A percentile compares a stretch with the other conserved stretches of the same genome.
phyloP scores from a whole-genome alignment of 2,888 invertebrate species.

The Leptothorax acervorum region DNA sequence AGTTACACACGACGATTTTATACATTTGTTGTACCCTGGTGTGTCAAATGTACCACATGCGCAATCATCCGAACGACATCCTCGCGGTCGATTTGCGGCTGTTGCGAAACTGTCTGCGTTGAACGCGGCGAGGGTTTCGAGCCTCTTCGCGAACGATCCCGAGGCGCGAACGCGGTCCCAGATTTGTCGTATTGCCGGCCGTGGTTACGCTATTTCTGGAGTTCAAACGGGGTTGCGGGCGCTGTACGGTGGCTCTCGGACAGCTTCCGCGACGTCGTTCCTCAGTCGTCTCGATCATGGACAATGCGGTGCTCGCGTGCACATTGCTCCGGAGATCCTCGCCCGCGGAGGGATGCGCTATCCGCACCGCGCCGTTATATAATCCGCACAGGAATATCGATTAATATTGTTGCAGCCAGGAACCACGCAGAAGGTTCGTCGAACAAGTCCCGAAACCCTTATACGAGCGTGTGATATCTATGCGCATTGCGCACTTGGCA shows the following conservation, averaged over 20 bases:
- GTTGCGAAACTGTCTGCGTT: background rate
- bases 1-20: background rate
- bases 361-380: constrained; percentile 27
- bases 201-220: constrained; percentile 68
- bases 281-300: constrained; percentile 1
- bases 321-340: background rate
- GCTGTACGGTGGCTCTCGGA: constrained; percentile 8
- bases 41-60: background rate
- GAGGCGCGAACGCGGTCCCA: constrained; percentile 12
- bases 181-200: constrained; percentile 54
- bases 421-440: background rate
- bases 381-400: constrained; percentile 43
- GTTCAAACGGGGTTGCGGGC: constrained; percentile 63
- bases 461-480: constrained; percentile 8
- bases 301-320: constrained; percentile 22
- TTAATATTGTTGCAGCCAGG: constrained; percentile 28
- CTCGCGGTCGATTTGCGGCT: constrained; percentile 4
- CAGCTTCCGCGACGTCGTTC: background rate
- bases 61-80: background rate
- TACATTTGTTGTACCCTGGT: background rate
- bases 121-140: background rate
- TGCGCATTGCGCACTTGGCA: background rate
- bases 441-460: background rate
- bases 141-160: background rate
- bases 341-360: constrained; percentile 4